Evolutionary conservation across 2,888 invertebrate species (phyloP), one percentile per base, ranked within the genome.

Genomic region (Campoletis raptor): DNA sequence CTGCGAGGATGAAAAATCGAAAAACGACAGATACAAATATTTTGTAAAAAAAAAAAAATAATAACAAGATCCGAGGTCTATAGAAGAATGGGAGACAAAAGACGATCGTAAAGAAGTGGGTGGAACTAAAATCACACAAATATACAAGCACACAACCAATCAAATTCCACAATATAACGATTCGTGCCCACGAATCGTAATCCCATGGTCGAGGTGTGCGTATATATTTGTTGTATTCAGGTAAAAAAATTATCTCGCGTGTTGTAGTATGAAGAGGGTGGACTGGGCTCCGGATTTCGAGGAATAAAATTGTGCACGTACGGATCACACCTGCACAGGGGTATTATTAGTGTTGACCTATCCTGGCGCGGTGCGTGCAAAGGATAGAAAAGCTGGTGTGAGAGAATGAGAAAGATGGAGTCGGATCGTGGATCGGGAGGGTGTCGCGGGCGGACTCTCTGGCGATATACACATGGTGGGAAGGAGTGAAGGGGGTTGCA

Each of bases 361-460:
- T 86, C 90, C 91, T 90, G 91, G 90, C 89, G 88, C 88, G 90
- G 90, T 92, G 92, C 91, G 92, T 92, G 91, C 90, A 85, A 90
- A 92, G 93, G 93, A 93, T 92, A 92, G 93, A 93, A 92, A 93
- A 87, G 74, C 69, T 57, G 73, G 61, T 48, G 72, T 54, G 78
- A 81, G 83, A 69, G 79, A 78, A 30, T 37, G 81, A 76, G 69
- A 70, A 84, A 57, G 69, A 69, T 74, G 52, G 81, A 48, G 69
- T 30, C 21, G 74, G 70, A 37, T 72, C 64, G 36, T 77, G 79
- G 83, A 86, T 70, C 83, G 87, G 85, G 83, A 52, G 88, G 89
- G 90, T 89, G 86, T 89, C 89, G 91, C 89, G 90, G 90, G 89
- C 89, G 91, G 89, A 77, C 90, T 90, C 90, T 89, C 67, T 67